Percentiles rank a stretch among this genome's conserved stretches.
Conservation (phyloP, 2,113 vertebrate genomes). For the rat (Rattus norvegicus) region GRCr8 NC_086019.1:74982001-74982500, state of each 20-base stretch:
- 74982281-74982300: not conserved
- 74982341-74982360: not conserved
- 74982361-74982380: not conserved
- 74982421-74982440: not conserved
- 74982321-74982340: not conserved
- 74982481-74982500: not conserved
- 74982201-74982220: not conserved
- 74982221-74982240: not conserved
- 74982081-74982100: not conserved
- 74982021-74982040: not conserved
- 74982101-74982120: not conserved
- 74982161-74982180: not conserved
- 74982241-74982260: not conserved
- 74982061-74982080: not conserved
- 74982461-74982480: not conserved
- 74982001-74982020: not conserved
- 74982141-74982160: not conserved
- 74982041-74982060: not conserved
- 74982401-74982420: not conserved
- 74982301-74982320: not conserved
- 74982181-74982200: not conserved
- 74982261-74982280: not conserved
- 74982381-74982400: not conserved
- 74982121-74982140: not conserved
- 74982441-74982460: too few species aligned